Evolutionary conservation across 2,113 vertebrate species (phyloP).

Genomic region (Odobenus rosmarus): DNA sequence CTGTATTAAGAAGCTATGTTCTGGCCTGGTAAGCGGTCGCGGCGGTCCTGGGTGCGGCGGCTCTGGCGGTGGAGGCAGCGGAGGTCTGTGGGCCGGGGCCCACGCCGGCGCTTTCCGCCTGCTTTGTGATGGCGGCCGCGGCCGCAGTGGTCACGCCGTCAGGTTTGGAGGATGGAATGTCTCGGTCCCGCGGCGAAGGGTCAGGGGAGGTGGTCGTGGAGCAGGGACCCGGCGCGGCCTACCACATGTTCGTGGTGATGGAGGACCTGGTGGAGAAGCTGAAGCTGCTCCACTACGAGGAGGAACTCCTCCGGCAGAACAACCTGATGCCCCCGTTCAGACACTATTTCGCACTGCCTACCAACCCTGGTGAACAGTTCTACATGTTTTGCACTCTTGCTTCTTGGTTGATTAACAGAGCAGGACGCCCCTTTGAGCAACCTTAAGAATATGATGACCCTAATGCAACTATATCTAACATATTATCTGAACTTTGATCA

Average conservation of each 20-base stretch:
- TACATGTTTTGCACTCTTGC: constrained; percentile 95
- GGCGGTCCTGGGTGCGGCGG: background rate
- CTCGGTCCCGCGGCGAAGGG: constrained; percentile 73
- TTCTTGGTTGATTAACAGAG: constrained; percentile 93
- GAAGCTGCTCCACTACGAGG: constrained; percentile 93
- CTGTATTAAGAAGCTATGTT: background rate
- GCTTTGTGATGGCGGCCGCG: constrained; percentile 54
- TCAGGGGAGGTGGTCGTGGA: constrained; percentile 85
- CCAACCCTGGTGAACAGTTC: constrained; percentile 97
- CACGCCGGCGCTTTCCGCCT: background rate
- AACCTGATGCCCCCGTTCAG: constrained; percentile 94
- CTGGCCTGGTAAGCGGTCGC: constrained; percentile 76
- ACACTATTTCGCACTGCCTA: constrained; percentile 94
- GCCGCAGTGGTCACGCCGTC: background rate
- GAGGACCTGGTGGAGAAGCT: constrained; percentile 95
- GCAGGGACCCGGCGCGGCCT: constrained; percentile 90
- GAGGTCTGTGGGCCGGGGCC: background rate
- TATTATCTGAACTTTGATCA: constrained; percentile 91
- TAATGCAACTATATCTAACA: constrained; percentile 92
- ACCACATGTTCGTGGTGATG: constrained; percentile 93
- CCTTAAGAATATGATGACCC: constrained; percentile 96
- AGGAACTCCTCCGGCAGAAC: constrained; percentile 90
- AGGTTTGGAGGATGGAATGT: constrained; percentile 56
- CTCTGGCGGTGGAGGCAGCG: background rate
- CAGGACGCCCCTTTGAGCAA: constrained; percentile 90